Conservation (phyloP, 2,797 vertebrate species). For the Anguilla marmorata region DNA sequence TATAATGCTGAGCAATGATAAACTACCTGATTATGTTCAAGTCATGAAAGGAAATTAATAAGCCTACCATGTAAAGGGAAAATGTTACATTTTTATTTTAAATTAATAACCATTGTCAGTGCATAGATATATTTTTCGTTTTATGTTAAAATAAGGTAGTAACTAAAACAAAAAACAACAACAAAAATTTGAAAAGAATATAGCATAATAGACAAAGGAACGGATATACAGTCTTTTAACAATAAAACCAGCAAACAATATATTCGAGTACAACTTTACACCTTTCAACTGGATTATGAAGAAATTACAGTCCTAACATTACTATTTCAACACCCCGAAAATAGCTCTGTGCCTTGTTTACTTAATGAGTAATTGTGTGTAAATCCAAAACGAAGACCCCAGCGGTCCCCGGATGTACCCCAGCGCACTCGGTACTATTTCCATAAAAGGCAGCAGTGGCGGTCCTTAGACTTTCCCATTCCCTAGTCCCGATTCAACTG, state of each 20-base stretch:
- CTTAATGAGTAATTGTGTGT: constrained; percentile 33
- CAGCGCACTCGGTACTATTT: constrained; percentile 54
- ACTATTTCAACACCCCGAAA: not conserved
- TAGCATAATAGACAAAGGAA: not conserved
- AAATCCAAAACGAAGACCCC: constrained; percentile 40
- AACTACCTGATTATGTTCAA: not conserved
- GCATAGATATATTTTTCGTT: not conserved
- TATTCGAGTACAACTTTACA: not conserved
- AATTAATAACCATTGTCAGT: not conserved
- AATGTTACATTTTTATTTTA: constrained; percentile 1
- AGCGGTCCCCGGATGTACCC: constrained; percentile 56
- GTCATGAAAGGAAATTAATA: not conserved
- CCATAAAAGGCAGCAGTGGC: constrained; percentile 70
- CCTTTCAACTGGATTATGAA: not conserved
- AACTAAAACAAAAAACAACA: not conserved
- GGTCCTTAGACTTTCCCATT: constrained; percentile 47
- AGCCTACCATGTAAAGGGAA: not conserved
- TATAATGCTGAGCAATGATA: too few relatives aligned
- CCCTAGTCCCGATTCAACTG: constrained; percentile 32
- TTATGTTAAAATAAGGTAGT: not conserved
- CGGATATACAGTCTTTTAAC: not conserved
- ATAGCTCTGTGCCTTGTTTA: constrained; percentile 8
- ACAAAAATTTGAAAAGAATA: not conserved
- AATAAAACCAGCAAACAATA: not conserved
- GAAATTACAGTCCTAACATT: not conserved